These are phyloP conservation scores for Tonatia bakeri DNA, from an alignment of 2,113 vertebrate species.

Conservation along the genomic window DNA sequence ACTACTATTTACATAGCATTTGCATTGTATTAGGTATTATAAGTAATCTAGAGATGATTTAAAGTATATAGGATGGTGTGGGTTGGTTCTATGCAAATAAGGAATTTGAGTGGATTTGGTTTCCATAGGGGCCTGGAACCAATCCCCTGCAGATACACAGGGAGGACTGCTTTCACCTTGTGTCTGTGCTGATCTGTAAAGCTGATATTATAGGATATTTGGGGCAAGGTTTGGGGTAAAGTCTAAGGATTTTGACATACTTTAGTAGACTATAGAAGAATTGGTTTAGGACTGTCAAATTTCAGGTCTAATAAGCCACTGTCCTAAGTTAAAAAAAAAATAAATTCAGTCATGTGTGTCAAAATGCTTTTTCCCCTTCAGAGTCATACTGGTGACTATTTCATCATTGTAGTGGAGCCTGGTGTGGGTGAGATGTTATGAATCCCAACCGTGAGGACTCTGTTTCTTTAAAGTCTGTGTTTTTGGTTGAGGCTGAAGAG, in stretches of 20 bases:
- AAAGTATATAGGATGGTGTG: background rate
- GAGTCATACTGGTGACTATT: slow-evolving; percentile 26
- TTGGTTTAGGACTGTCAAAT: background rate
- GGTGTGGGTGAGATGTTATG: slow-evolving; percentile 42
- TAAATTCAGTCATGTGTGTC: slow-evolving; percentile 20
- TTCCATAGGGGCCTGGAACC: background rate
- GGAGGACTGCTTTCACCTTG: background rate
- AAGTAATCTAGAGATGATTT: background rate
- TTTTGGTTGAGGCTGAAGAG: slow-evolving; percentile 56
- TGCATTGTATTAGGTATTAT: background rate
- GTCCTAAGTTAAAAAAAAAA: background rate
- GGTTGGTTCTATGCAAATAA: background rate
- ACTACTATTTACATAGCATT: background rate
- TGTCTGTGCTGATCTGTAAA: background rate
- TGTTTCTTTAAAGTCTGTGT: slow-evolving; percentile 54
- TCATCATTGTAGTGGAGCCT: slow-evolving; percentile 8
- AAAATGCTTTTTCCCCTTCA: slow-evolving; percentile 28
- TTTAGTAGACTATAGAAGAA: background rate
- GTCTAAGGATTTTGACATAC: background rate
- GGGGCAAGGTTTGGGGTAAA: background rate
- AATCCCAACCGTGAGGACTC: slow-evolving; percentile 51
- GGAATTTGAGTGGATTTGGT: background rate
- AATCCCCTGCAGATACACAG: too few species aligned
- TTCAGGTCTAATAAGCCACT: background rate
- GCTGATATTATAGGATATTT: background rate